These are phyloP conservation scores for Rotaria macrura DNA, from an alignment of 2,888 invertebrate species.

Conservation along the genomic window DNA sequence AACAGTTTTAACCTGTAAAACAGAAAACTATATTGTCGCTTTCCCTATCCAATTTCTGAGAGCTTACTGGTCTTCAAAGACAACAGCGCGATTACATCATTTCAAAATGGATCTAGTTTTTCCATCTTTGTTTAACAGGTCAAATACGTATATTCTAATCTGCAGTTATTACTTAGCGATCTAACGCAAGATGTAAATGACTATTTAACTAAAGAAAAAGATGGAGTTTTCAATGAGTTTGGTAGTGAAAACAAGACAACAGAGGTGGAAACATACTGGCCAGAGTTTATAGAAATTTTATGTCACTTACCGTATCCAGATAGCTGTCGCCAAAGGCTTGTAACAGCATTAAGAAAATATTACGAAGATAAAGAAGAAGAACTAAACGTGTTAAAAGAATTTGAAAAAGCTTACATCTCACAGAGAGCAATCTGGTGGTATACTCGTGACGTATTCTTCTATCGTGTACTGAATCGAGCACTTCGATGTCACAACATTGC, in stretches of 20 bases:
- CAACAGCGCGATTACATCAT: neutral
- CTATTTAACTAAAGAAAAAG: neutral
- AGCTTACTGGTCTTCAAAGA: no score
- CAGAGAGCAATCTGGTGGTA: neutral
- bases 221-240: neutral
- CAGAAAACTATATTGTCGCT: no score
- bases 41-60: no score
- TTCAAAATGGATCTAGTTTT: neutral
- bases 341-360: neutral
- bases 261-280: neutral
- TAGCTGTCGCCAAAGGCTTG: neutral
- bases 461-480: neutral
- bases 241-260: neutral
- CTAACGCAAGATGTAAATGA: neutral
- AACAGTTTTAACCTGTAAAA: no score
- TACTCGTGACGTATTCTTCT: neutral
- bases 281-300: neutral
- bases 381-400: neutral
- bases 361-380: neutral
- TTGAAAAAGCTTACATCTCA: neutral
- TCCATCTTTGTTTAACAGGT: neutral
- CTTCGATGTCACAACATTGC: neutral
- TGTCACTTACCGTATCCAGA: neutral
- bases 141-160: neutral
- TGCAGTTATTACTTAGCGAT: neutral